Percentiles rank a stretch among this genome's conserved stretches.
These are phyloP conservation scores for Caprella mutica DNA, from an alignment of 2,888 invertebrate genomes.

Conservation along the genomic window DNA sequence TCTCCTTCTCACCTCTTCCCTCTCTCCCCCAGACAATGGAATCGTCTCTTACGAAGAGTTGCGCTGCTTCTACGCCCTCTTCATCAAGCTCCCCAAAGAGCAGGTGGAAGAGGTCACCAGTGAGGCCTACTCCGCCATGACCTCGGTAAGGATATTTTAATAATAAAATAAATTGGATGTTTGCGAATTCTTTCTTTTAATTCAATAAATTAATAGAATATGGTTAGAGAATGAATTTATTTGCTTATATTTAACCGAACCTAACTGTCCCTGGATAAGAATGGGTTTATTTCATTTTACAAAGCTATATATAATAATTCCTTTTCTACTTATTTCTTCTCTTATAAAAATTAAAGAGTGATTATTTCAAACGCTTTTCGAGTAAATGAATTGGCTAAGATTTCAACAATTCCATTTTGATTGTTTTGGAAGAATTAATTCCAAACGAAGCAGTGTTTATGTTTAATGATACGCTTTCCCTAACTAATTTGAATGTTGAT, in stretches of 20 bases:
- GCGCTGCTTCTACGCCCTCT: slow-evolving; percentile 57
- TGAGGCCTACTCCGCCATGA: slow-evolving; percentile 57
- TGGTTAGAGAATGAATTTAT: background rate
- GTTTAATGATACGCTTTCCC: too few species aligned
- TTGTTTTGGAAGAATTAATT: too few species aligned
- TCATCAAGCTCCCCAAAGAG: slow-evolving; percentile 49
- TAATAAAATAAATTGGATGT: too few species aligned
- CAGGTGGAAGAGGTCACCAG: slow-evolving; percentile 54
- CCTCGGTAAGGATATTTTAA: slow-evolving; percentile 59
- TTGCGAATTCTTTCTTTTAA: too few species aligned
- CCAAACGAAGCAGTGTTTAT: too few species aligned
- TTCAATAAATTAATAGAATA: too few species aligned
- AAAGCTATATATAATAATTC: background rate
- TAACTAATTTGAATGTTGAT: too few species aligned
- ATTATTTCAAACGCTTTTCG: background rate
- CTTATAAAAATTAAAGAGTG: background rate
- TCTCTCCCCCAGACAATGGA: slow-evolving; percentile 48
- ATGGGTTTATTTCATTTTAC: slow-evolving; percentile 5
- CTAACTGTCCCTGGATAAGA: slow-evolving; percentile 7
- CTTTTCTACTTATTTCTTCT: background rate
- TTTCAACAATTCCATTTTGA: too few species aligned
- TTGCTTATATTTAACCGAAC: slow-evolving; percentile 1
- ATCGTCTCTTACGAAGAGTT: slow-evolving; percentile 55
- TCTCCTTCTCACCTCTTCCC: slow-evolving; percentile 33
- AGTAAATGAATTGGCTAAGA: background rate